Percentiles rank a stretch among this genome's conserved stretches.
Conservation (phyloP, 2,113 vertebrate species). For the Triplophysa rosa region DNA sequence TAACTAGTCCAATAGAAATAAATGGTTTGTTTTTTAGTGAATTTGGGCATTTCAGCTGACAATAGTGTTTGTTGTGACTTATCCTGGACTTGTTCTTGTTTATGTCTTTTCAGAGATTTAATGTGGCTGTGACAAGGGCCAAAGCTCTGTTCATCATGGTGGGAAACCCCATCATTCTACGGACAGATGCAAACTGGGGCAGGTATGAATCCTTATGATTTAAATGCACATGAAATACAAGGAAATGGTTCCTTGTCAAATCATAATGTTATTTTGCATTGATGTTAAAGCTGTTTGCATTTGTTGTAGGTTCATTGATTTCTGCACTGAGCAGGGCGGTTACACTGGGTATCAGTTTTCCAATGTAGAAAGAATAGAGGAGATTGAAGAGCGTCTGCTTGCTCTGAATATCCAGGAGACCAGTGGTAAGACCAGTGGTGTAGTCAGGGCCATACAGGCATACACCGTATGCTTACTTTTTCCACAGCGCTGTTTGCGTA, state of each 20-base stretch:
- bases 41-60: too few species aligned
- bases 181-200: constrained; percentile 78
- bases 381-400: constrained; percentile 47
- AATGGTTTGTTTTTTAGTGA: too few species aligned
- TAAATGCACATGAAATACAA: neutral
- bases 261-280: neutral
- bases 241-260: neutral
- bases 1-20: neutral
- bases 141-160: constrained; percentile 90
- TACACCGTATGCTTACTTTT: too few species aligned
- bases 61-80: neutral
- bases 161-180: constrained; percentile 85
- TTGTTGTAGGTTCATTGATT: constrained; percentile 79
- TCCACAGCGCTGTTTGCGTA: too few species aligned
- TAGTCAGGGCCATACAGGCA: too few species aligned
- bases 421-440: constrained; percentile 69
- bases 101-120: constrained; percentile 80
- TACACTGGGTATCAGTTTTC: constrained; percentile 68
- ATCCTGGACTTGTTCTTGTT: neutral
- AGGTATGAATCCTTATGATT: constrained; percentile 62
- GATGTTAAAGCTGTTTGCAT: neutral
- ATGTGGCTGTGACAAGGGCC: constrained; percentile 91
- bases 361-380: constrained; percentile 43
- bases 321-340: constrained; percentile 75
- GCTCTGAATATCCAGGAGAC: constrained; percentile 55